A percentile compares a stretch with the other conserved stretches of the same genome.
These are phyloP conservation scores for Caenorhabditis sp. DNA, from an alignment of 2,888 invertebrate species.

Conservation along the genomic window DNA sequence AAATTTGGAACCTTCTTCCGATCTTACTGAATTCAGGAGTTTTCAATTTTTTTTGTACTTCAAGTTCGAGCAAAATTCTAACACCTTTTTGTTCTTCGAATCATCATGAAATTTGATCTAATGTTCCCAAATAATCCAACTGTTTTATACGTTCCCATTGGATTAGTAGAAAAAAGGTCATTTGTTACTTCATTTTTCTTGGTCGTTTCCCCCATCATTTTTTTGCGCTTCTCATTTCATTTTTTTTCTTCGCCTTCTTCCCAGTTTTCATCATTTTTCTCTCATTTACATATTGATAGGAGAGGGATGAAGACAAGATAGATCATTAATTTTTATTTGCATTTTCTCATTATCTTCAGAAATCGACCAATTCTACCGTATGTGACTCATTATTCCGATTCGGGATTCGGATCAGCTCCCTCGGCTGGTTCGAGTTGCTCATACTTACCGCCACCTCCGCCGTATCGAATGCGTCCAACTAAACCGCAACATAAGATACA, in stretches of 20 bases:
- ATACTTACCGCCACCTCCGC: conserved; percentile 68
- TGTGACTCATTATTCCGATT: conserved; percentile 66
- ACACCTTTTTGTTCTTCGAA: too few species aligned
- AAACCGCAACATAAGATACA: conserved; percentile 60
- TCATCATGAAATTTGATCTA: too few species aligned
- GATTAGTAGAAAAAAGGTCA: conserved; percentile 2
- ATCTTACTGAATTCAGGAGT: too few species aligned
- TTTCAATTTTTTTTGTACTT: too few species aligned
- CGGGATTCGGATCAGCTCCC: conserved; percentile 67
- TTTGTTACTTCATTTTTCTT: not conserved
- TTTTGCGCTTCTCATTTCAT: too few species aligned
- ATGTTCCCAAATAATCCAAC: not conserved
- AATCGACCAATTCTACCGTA: conserved; percentile 53
- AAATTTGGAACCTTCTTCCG: too few species aligned
- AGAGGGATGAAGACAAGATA: not conserved
- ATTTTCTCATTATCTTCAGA: conserved; percentile 5
- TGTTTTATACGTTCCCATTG: not conserved
- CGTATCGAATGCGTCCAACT: conserved; percentile 51
- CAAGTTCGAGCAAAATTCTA: too few species aligned
- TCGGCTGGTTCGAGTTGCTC: conserved; percentile 62
- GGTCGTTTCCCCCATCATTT: too few species aligned
- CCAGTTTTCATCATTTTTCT: not conserved
- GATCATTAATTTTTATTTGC: conserved; percentile 2
- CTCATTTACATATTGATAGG: not conserved
- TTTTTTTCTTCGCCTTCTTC: not conserved